Base-by-base conservation (phyloP, 2,113 vertebrate genomes). In the Numenius arquata region DNA sequence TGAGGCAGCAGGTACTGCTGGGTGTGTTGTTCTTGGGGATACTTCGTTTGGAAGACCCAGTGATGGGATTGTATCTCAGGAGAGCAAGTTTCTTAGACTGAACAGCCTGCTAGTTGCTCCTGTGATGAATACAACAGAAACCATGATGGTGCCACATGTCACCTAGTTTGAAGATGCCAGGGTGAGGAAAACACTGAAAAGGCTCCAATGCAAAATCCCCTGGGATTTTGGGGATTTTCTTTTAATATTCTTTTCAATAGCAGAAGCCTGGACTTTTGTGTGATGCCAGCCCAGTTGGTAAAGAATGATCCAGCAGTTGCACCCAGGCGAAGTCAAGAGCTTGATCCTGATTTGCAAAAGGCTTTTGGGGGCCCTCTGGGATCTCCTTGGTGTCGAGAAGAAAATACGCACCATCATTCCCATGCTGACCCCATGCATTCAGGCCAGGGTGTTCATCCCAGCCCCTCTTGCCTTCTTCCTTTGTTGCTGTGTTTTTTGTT, bases 221-320 rank as follows among this genome's bases (percentile, higher is more conserved):
- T 22, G 38, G 12, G 27, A 76, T 79, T 79, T 88, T 7, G 48
- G 48, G 48, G 48, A 7, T n/a, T 58, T 68, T 79, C 3, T 88
- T 79, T 53, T 86, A 62, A 47, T 70, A 52, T 3, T 53, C 20
- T 83, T 88, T 80, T 45, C 62, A 77, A 47, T 12, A 85, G 58
- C 36, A 88, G 89, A 82, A 89, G 27, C 55, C 15, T 80, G 53
- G 53, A 30, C 36, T 93, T 95, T 5, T 70, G 20, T 76, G 45
- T 32, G 15, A n/a, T 65, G 47, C 56, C 21, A 80, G 71, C 38
- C 34, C 12, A 0, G 52, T 3, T 16, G 45, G 13, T 82, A 70
- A 76, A 48, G 50, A 88, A 45, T 88, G 53, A 94, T 77, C 53
- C 71, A 88, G 85, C 61, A 82, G 40, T 61, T 89, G 66, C 25